phyloP scores from a whole-genome alignment of 2,888 invertebrate species.

The Ormyrus thymus region DNA sequence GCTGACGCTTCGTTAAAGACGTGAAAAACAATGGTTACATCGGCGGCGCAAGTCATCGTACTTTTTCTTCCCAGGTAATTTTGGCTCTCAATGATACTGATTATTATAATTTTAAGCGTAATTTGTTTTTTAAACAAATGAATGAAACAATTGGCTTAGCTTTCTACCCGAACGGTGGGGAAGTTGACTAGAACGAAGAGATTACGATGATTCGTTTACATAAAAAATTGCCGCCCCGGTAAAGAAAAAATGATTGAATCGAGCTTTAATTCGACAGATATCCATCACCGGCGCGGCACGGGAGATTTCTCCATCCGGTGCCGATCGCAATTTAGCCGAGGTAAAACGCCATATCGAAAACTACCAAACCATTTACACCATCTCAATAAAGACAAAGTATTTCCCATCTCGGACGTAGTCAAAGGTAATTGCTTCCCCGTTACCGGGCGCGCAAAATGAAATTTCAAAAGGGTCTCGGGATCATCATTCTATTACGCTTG shows the following conservation, averaged over 20 bases:
- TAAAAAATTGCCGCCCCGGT: neutral
- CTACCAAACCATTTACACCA: constrained; percentile 54
- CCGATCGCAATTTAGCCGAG: neutral
- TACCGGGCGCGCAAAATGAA: constrained; percentile 53
- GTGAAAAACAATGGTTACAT: too few relatives aligned
- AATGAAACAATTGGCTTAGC: too few relatives aligned
- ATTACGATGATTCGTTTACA: too few relatives aligned
- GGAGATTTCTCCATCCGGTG: neutral
- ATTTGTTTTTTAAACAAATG: too few relatives aligned
- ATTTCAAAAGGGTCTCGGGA: constrained; percentile 49
- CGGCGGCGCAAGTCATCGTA: too few relatives aligned
- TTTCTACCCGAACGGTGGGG: too few relatives aligned
- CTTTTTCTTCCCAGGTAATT: too few relatives aligned
- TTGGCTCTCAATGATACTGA: too few relatives aligned
- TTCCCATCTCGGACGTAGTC: constrained; percentile 7
- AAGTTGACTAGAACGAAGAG: too few relatives aligned
- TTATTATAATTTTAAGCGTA: too few relatives aligned
- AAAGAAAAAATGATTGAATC: neutral
- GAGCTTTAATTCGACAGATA: neutral
- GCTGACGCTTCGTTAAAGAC: too few relatives aligned
- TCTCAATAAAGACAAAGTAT: constrained; percentile 44
- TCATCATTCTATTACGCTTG: constrained; percentile 53
- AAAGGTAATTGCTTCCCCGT: constrained; percentile 51
- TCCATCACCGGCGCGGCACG: constrained; percentile 19
- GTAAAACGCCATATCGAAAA: constrained; percentile 36